A percentile compares a stretch with the other conserved stretches of the same genome.
phyloP scores from a whole-genome alignment of 1,140 invertebrate species.

The Onthophagus taurus region DNA sequence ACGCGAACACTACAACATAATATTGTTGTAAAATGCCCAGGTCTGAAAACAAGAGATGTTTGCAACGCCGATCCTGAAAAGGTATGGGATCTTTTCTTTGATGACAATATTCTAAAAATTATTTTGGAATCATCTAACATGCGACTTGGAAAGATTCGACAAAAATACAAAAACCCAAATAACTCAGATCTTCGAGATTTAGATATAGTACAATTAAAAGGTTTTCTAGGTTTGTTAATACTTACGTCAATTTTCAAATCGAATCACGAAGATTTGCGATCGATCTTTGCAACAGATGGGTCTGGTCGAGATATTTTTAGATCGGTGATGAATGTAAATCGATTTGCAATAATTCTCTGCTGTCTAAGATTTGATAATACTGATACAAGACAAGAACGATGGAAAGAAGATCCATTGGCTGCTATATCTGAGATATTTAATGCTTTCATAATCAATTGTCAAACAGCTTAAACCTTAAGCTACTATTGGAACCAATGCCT shows the following conservation, averaged over 20 bases:
- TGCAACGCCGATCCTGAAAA: slow-evolving; percentile 3
- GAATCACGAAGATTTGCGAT: not conserved
- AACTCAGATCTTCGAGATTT: slow-evolving; percentile 7
- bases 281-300: slow-evolving; percentile 4
- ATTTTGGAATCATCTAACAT: slow-evolving; percentile 2
- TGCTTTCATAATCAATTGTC: slow-evolving; percentile 20
- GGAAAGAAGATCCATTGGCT: not conserved
- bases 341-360: not conserved
- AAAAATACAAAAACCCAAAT: not conserved
- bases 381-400: not conserved
- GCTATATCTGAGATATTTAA: slow-evolving; percentile 2
- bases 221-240: not conserved
- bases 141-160: not conserved
- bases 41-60: too few relatives aligned
- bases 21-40: too few relatives aligned
- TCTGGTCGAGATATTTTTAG: not conserved
- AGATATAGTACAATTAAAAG: not conserved
- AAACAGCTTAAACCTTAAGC: slow-evolving; percentile 15
- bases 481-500: slow-evolving; percentile 21
- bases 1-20: too few relatives aligned
- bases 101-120: slow-evolving; percentile 4
- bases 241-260: slow-evolving; percentile 1
- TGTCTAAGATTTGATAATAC: not conserved
- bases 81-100: slow-evolving; percentile 4
- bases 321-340: not conserved